Conservation (phyloP, 2,888 invertebrate species). For the Ptilodon capucinus region DNA sequence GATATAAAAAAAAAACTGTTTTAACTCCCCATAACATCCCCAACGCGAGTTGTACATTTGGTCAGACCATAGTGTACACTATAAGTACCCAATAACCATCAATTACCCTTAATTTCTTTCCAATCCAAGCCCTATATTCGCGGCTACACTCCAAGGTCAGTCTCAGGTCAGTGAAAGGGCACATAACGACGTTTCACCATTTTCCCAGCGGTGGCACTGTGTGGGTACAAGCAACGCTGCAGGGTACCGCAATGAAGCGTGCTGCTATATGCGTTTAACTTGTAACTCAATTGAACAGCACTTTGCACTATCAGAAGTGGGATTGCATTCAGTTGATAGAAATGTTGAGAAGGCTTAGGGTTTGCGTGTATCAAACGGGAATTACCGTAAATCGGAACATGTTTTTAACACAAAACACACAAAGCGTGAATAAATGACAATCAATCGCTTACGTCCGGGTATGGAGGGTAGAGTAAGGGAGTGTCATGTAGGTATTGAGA, state of each 20-base stretch:
- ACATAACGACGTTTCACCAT: constrained; percentile 57
- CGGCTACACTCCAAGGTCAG: constrained; percentile 23
- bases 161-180: constrained; percentile 37
- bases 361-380: background rate
- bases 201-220: constrained; percentile 43
- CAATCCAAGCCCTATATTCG: constrained; percentile 8
- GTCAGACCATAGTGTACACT: background rate
- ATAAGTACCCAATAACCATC: background rate
- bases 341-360: background rate
- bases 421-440: too few species aligned
- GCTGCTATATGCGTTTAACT: constrained; percentile 40
- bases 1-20: too few species aligned
- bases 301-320: constrained; percentile 27
- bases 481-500: too few species aligned
- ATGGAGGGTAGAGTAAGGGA: too few species aligned
- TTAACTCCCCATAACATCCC: background rate
- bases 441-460: too few species aligned
- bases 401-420: too few species aligned
- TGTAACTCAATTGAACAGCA: constrained; percentile 29
- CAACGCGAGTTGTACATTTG: background rate
- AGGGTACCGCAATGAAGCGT: constrained; percentile 25
- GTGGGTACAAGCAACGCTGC: constrained; percentile 30
- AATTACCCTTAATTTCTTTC: constrained; percentile 5
- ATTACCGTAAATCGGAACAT: too few species aligned
- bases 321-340: constrained; percentile 12